These are phyloP conservation scores for Agapornis roseicollis DNA, from an alignment of 2,113 vertebrate species.

Conservation along the genomic window DNA sequence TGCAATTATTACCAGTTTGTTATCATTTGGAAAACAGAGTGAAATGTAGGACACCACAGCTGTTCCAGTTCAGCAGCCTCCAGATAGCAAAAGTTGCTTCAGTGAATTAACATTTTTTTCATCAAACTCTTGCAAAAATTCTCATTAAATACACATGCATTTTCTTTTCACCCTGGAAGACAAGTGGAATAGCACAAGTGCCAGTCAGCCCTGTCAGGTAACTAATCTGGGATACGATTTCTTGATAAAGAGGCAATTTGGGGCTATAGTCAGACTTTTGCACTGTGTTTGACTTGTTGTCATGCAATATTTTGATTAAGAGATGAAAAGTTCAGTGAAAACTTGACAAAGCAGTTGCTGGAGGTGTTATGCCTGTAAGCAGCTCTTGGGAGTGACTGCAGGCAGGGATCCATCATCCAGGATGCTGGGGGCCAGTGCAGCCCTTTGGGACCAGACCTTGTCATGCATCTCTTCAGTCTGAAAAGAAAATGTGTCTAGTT, in stretches of 20 bases:
- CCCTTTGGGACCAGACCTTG: not conserved
- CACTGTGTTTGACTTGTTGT: not conserved
- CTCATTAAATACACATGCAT: not conserved
- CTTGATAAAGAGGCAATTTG: not conserved
- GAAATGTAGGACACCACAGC: not conserved
- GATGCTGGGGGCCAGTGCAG: not conserved
- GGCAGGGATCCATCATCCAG: not conserved
- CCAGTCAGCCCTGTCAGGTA: not conserved
- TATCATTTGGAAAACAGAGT: not conserved
- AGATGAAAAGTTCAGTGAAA: not conserved
- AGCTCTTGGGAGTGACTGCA: not conserved
- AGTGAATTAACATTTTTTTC: not conserved
- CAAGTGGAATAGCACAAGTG: not conserved
- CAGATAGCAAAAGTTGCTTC: not conserved
- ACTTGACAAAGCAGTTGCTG: not conserved
- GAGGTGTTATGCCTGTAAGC: rapidly evolving
- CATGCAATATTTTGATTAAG: not conserved
- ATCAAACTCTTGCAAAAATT: not conserved
- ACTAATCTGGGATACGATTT: not conserved
- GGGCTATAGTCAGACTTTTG: not conserved
- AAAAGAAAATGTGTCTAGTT: not conserved
- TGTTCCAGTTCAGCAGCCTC: not conserved
- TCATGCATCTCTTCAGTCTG: not conserved
- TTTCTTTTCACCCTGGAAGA: not conserved
- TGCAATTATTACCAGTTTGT: not conserved